phyloP scores from a whole-genome alignment of 1,140 invertebrate genomes.

The Drosophila parabipectinata region DNA sequence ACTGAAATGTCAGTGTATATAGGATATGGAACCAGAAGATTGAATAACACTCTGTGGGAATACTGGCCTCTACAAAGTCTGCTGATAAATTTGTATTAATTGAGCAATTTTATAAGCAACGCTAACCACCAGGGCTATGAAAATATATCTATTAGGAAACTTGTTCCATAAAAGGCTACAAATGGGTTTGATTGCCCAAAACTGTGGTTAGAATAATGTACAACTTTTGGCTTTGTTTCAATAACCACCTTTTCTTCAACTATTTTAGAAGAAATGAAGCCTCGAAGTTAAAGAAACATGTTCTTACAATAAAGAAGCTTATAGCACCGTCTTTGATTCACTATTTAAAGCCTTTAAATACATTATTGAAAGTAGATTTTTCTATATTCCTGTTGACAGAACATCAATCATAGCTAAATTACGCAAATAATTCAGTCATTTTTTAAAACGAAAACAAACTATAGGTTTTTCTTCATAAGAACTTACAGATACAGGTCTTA shows the following conservation, averaged over 20 bases:
- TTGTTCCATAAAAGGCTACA: background rate
- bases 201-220: background rate
- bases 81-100: constrained; percentile 57
- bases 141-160: constrained; percentile 30
- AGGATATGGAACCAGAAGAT: constrained; percentile 25
- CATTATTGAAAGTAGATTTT: background rate
- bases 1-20: constrained; percentile 6
- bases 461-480: too few relatives aligned
- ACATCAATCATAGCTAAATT: constrained; percentile 5
- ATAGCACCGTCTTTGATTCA: background rate
- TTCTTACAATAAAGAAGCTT: too few relatives aligned
- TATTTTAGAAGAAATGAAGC: background rate
- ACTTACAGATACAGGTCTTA: too few relatives aligned
- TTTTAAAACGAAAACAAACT: background rate
- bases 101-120: constrained; percentile 39
- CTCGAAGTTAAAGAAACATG: background rate
- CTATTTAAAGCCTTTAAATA: background rate
- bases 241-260: too few relatives aligned
- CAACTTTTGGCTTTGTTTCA: background rate
- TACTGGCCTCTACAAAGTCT: constrained; percentile 21
- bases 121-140: constrained; percentile 1
- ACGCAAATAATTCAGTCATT: constrained; percentile 3
- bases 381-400: background rate
- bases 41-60: constrained; percentile 30
- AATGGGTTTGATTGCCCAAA: background rate